A percentile compares a stretch with the other conserved stretches of the same genome.
Conservation (phyloP, 2,888 invertebrate genomes). For the Blastobasis adustella region DNA sequence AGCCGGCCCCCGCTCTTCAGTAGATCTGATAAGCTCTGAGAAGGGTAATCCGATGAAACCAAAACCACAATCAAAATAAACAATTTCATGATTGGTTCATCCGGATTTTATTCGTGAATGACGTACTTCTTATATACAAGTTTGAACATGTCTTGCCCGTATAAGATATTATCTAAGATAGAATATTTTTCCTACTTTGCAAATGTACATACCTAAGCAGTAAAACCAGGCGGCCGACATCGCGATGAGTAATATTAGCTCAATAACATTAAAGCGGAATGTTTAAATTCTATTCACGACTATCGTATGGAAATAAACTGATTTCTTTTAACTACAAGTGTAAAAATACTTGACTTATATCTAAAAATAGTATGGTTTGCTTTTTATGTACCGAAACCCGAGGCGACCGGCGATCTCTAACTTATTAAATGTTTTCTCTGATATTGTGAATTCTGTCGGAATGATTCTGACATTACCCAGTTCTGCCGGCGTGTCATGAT, state of each 20-base stretch:
- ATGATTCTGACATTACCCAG: too few relatives aligned
- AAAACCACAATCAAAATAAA: slow-evolving; percentile 61
- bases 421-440: too few relatives aligned
- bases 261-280: slow-evolving; percentile 32
- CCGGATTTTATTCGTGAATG: slow-evolving; percentile 52
- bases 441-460: too few relatives aligned
- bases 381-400: too few relatives aligned
- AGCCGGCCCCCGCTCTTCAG: slow-evolving; percentile 34
- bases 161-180: slow-evolving; percentile 27
- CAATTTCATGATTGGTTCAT: slow-evolving; percentile 55
- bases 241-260: slow-evolving; percentile 46
- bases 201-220: slow-evolving; percentile 30
- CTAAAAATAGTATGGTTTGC: too few relatives aligned
- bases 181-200: slow-evolving; percentile 47
- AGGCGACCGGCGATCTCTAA: too few relatives aligned
- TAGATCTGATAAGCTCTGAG: slow-evolving; percentile 64
- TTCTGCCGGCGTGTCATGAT: too few relatives aligned
- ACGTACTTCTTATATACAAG: slow-evolving; percentile 52
- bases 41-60: slow-evolving; percentile 64
- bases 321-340: too few relatives aligned
- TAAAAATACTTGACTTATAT: too few relatives aligned
- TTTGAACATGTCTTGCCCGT: slow-evolving; percentile 57
- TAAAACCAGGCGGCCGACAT: slow-evolving; percentile 39
- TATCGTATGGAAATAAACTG: slow-evolving; percentile 33
- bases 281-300: slow-evolving; percentile 41